These are phyloP conservation scores for Rotaria macrura DNA, from an alignment of 2,888 invertebrate genomes.

Conservation along the genomic window DNA sequence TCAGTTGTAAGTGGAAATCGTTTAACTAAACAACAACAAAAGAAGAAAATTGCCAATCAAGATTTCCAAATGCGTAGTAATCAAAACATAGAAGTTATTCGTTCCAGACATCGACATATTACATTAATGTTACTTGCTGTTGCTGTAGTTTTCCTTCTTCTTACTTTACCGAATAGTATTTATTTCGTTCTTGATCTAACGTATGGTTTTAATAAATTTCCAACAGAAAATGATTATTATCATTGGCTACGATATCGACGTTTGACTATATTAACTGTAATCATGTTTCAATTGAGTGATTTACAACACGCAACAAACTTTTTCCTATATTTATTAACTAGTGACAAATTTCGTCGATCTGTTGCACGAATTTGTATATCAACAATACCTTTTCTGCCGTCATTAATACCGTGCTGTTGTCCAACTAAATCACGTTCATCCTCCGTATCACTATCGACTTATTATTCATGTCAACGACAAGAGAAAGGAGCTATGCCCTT, in stretches of 20 bases:
- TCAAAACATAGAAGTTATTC: not conserved
- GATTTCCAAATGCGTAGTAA: not conserved
- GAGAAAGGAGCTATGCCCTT: not conserved
- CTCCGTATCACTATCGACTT: not conserved
- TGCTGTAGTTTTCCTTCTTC: conserved; percentile 16
- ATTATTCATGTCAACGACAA: not conserved
- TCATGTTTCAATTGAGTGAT: conserved; percentile 20
- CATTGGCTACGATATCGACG: not conserved
- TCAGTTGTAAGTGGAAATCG: not conserved
- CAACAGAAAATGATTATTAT: not conserved
- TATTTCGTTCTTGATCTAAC: not conserved
- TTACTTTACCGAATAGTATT: conserved; percentile 13
- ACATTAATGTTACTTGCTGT: conserved; percentile 15
- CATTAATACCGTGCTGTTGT: not conserved
- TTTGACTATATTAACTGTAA: not conserved
- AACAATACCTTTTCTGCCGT: not conserved
- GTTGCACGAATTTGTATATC: not conserved
- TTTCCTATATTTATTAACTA: conserved; percentile 2
- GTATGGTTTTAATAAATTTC: not conserved
- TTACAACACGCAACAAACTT: conserved; percentile 11
- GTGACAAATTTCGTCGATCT: not conserved
- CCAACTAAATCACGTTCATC: not conserved
- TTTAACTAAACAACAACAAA: not conserved
- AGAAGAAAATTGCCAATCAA: not conserved
- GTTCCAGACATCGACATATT: not conserved